Base-by-base conservation (phyloP, 2,888 invertebrate species). In the Cephus pygmeus region DNA sequence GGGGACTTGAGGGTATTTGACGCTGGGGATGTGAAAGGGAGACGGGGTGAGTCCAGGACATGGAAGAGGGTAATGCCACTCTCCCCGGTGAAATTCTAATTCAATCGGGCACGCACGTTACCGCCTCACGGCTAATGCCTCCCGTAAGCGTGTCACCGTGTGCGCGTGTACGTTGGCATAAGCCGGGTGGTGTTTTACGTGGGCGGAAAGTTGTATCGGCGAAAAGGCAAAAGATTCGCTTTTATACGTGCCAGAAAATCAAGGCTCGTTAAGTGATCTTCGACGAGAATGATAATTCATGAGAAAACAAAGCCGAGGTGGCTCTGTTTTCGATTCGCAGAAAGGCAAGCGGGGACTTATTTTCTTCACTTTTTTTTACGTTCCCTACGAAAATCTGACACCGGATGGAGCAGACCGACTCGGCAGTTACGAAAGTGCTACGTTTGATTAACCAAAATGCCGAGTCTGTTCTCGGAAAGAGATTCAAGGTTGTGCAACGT, bases 31-130 rank as follows among this genome's bases (percentile, higher is more conserved):
- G 71, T 11, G 31, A 71, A 15, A 31, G 6, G 31, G 30, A 6
- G 71, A 34, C 1, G 31, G 34, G 30, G 9, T 2, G 56, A 9
- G 56, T 56, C 15, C 11, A 23, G 56, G 23, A 56, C 56, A 56
- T 56, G 56, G 23, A 56, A 56, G 56, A 56, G 56, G 56, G 56
- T 56, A 56, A 23, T 56, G 23, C 56, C 23, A 56, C 23, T 56
- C 56, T 23, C 69, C 71, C 71, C 30, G 15, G 31, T 31, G 71
- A 71, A 23, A 71, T 33, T 71, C 71, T 33, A 31, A 71, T 71
- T 71, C 71, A 34, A 71, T 34, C 71, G 71, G 71, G 30, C 71
- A 71, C 71, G 30, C 31, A 34, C 71, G 34, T 71, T 71, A 71
- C 34, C 30, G 71, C 34, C 34, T 71, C 12, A 30, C 71, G 12